These are phyloP conservation scores for Venustoraphidia nigricollis DNA, from an alignment of 2,888 invertebrate genomes.

Conservation along the genomic window DNA sequence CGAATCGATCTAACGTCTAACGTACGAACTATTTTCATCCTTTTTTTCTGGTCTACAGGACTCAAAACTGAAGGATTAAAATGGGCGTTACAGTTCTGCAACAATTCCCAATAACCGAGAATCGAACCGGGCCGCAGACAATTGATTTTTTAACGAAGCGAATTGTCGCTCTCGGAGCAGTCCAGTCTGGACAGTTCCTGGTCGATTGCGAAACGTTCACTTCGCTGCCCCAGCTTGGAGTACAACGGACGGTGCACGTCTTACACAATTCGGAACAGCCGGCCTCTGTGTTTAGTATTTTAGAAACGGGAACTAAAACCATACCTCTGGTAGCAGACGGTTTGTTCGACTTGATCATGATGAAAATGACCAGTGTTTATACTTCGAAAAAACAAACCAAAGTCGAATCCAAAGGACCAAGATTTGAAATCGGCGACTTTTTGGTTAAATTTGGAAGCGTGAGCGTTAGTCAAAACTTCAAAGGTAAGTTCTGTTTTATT, in stretches of 20 bases:
- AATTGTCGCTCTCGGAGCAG: slow-evolving; percentile 70
- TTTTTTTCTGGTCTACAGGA: too few relatives aligned
- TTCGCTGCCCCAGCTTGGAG: slow-evolving; percentile 51
- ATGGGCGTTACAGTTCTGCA: slow-evolving; percentile 64
- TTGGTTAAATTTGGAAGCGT: slow-evolving; percentile 87
- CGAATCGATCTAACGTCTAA: too few relatives aligned
- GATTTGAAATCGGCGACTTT: slow-evolving; percentile 83
- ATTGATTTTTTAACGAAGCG: slow-evolving; percentile 78
- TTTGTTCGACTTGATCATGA: slow-evolving; percentile 78
- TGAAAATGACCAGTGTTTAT: slow-evolving; percentile 77
- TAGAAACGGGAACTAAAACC: slow-evolving; percentile 75
- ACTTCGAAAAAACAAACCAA: slow-evolving; percentile 80
- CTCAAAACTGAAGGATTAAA: slow-evolving; percentile 9
- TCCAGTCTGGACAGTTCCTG: slow-evolving; percentile 75
- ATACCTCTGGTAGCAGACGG: slow-evolving; percentile 83
- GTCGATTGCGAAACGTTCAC: slow-evolving; percentile 92
- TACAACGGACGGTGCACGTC: slow-evolving; percentile 75
- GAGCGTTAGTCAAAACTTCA: slow-evolving; percentile 82
- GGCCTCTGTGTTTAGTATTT: slow-evolving; percentile 80
- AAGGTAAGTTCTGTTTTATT: slow-evolving; percentile 37
- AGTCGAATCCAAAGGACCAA: slow-evolving; percentile 70
- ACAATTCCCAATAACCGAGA: slow-evolving; percentile 76
- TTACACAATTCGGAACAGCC: slow-evolving; percentile 92
- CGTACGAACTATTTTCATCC: too few relatives aligned
- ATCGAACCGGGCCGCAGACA: slow-evolving; percentile 77